These are phyloP conservation scores for Mythimna ferrago DNA, from an alignment of 2,888 invertebrate genomes.

Conservation along the genomic window DNA sequence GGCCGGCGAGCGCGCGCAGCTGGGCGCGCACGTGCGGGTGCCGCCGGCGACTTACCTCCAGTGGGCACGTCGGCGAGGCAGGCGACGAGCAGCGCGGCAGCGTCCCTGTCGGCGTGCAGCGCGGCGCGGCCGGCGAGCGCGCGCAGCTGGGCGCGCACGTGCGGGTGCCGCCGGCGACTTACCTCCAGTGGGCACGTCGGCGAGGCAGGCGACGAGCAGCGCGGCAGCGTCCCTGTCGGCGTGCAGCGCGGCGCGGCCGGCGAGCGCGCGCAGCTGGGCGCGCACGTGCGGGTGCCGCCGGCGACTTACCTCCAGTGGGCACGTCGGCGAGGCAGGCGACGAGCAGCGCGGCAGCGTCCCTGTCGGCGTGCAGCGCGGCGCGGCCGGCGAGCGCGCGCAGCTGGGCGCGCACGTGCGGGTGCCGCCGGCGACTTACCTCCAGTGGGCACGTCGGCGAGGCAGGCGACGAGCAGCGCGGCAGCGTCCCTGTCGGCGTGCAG, in stretches of 20 bases:
- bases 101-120: conserved; percentile 17
- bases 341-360: conserved; percentile 63
- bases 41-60: conserved; percentile 58
- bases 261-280: conserved; percentile 72
- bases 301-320: conserved; percentile 58
- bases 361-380: conserved; percentile 40
- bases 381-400: conserved; percentile 78
- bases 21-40: not conserved
- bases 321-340: conserved; percentile 60
- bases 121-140: conserved; percentile 78
- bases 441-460: conserved; percentile 55
- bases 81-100: conserved; percentile 59
- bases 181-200: conserved; percentile 62
- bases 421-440: conserved; percentile 56
- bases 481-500: conserved; percentile 58
- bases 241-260: conserved; percentile 66
- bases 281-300: not conserved
- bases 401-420: not conserved
- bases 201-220: conserved; percentile 65
- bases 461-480: conserved; percentile 74
- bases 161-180: not conserved
- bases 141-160: conserved; percentile 12
- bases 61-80: conserved; percentile 60
- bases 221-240: conserved; percentile 51
- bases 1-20: not conserved